phyloP scores from a whole-genome alignment of 2,797 vertebrate species.

The Sebastes kiyomatsui region DNA sequence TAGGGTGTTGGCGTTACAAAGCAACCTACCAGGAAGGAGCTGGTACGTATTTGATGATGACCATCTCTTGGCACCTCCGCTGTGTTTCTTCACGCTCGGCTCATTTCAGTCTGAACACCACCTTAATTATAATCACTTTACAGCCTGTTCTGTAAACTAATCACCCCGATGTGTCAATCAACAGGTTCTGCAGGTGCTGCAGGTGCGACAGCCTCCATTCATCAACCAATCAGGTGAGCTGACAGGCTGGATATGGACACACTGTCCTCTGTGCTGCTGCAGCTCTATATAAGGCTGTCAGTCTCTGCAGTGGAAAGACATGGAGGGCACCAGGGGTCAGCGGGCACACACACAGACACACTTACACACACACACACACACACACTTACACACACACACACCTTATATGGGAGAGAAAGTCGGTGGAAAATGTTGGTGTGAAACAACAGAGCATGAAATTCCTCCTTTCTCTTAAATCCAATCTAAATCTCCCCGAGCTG shows the following conservation, averaged over 20 bases:
- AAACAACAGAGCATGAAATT: conserved; percentile 60
- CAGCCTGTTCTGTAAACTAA: no score
- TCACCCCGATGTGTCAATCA: not conserved
- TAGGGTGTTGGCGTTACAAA: no score
- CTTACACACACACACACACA: conserved; percentile 10
- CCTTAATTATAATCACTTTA: no score
- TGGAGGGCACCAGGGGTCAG: conserved; percentile 37
- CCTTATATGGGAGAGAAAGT: conserved; percentile 57
- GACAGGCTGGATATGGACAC: not conserved
- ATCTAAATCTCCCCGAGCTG: conserved; percentile 31
- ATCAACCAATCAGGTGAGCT: conserved; percentile 16
- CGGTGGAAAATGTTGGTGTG: conserved; percentile 52
- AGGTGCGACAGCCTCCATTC: not conserved
- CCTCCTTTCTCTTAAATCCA: conserved; percentile 47
- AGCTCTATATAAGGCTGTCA: conserved; percentile 58
- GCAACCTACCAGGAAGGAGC: no score
- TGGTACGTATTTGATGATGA: no score
- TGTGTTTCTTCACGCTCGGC: no score
- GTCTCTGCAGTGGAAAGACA: conserved; percentile 26
- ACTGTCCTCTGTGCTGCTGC: not conserved
- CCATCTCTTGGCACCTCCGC: no score
- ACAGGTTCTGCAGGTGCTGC: not conserved
- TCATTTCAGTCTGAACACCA: no score
- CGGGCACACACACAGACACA: conserved; percentile 11
- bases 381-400: conserved; percentile 42